Base-by-base conservation (phyloP, 2,888 invertebrate species). In the Pherbina coryleti region DNA sequence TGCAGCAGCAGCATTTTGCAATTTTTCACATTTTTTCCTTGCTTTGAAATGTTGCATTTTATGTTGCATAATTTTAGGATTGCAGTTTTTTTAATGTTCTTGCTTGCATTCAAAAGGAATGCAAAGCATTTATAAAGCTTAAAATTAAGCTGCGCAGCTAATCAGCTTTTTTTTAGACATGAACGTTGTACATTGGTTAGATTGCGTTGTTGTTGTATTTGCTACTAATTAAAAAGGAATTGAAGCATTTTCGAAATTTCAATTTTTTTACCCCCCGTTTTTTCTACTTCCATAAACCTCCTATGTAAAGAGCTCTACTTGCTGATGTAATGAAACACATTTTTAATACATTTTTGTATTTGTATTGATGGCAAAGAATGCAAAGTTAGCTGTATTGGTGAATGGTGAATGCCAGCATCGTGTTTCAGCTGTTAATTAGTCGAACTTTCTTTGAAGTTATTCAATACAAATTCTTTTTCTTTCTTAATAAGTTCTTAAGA, bases 221-320 rank as follows among this genome's bases (percentile, higher is more conserved):
- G 57, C 37, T 37, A 22, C 72, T 72, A 72, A 72, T 72, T 72
- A 72, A 72, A 72, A 72, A 44, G 57, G 72, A 57, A 72, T 69
- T 72, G 72, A 60, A 72, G 34, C 72, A 37, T 55, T 34, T 49
- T 17, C 5, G 4, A 4, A 49, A 49, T n/a, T 69, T 69, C 8
- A 11, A 1, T 69, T 69, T 25, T 69, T 14, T 17, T n/a, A 44
- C 3, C 22, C 4, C 55, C n/a, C 34, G 37, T 37, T 14, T 1
- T 55, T 72, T 37, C 44, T 17, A 2, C 34, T 72, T 22, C 34
- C 7, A 17, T 57, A 44, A 14, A 14, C 37, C 2, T 3, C 17
- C 53, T 25, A 9, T 28, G 69, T 44, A 1, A 22, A 25, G n/a
- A 69, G n/a, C 17, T 2, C 62, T 62, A 7, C n/a, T 62, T 14